phyloP scores from a whole-genome alignment of 2,113 vertebrate species.

The Callithrix jacchus region DNA sequence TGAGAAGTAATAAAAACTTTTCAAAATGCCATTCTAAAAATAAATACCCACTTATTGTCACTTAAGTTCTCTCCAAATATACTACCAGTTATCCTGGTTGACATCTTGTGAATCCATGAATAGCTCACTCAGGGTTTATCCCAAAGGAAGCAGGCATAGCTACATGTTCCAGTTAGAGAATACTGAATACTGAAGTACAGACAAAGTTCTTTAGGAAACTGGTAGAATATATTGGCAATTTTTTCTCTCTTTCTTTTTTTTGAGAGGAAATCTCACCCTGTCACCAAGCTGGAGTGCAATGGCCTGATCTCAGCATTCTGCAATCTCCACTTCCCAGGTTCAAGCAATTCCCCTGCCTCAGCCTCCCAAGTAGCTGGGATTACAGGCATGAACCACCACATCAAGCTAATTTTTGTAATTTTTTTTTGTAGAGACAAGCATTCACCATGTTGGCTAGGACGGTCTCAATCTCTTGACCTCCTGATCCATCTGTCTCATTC shows the following conservation, averaged over 20 bases:
- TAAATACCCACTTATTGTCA: background rate
- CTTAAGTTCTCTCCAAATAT: background rate
- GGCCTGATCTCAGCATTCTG: too few species aligned
- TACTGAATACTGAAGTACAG: conserved; percentile 21
- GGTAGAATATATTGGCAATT: background rate
- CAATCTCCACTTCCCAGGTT: too few species aligned
- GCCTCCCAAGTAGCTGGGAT: too few species aligned
- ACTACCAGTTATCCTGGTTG: background rate
- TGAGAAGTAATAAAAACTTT: background rate
- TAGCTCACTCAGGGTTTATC: background rate
- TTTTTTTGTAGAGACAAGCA: too few species aligned
- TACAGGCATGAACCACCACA: too few species aligned
- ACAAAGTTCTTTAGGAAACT: background rate
- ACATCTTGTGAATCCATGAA: background rate
- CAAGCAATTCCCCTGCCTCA: too few species aligned
- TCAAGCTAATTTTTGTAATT: too few species aligned
- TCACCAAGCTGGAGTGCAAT: too few species aligned
- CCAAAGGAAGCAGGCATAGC: background rate
- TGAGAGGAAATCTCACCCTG: too few species aligned
- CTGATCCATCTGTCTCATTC: fast-evolving
- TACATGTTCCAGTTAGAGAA: background rate
- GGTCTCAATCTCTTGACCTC: too few species aligned
- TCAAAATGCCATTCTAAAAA: background rate
- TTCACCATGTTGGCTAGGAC: too few species aligned
- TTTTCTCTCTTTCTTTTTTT: too few species aligned